Conservation (phyloP, 1,140 invertebrate species). For the Drosophila lacteicornis region DNA sequence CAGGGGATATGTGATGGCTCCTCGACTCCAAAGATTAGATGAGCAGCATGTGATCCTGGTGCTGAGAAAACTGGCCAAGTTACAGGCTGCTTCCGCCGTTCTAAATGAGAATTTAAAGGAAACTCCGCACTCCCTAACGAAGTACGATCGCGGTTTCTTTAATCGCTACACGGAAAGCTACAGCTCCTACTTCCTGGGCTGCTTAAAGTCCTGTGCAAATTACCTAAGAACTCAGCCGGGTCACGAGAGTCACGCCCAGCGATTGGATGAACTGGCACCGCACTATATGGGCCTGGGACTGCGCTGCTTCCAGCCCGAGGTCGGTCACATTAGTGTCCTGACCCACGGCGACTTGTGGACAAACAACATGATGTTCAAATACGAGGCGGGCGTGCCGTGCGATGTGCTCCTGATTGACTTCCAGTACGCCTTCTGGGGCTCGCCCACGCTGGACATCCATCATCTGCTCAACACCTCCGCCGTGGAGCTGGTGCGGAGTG, state of each 20-base stretch:
- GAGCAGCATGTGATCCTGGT: constrained; percentile 85
- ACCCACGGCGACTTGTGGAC: constrained; percentile 89
- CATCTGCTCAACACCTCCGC: constrained; percentile 71
- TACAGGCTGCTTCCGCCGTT: constrained; percentile 86
- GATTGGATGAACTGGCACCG: constrained; percentile 36
- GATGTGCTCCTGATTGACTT: constrained; percentile 84
- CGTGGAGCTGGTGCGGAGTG: constrained; percentile 39
- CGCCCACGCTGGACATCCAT: constrained; percentile 71
- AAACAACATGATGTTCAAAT: constrained; percentile 89
- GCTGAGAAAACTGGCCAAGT: constrained; percentile 85
- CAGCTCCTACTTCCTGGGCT: constrained; percentile 52
- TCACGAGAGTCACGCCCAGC: constrained; percentile 27
- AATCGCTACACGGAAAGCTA: constrained; percentile 64
- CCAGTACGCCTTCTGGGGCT: constrained; percentile 70
- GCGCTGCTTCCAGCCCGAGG: constrained; percentile 61
- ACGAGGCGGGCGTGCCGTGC: constrained; percentile 85
- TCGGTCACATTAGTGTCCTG: constrained; percentile 87
- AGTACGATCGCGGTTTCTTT: constrained; percentile 66
- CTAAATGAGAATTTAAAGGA: constrained; percentile 14
- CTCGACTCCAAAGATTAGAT: constrained; percentile 86
- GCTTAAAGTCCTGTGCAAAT: constrained; percentile 44
- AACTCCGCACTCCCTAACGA: constrained; percentile 8
- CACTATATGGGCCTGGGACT: constrained; percentile 62
- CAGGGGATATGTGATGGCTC: constrained; percentile 84
- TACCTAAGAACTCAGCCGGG: constrained; percentile 26